Evolutionary conservation across 2,113 vertebrate genomes (phyloP).

Genomic region (Pyrgilauda ruficollis): DNA sequence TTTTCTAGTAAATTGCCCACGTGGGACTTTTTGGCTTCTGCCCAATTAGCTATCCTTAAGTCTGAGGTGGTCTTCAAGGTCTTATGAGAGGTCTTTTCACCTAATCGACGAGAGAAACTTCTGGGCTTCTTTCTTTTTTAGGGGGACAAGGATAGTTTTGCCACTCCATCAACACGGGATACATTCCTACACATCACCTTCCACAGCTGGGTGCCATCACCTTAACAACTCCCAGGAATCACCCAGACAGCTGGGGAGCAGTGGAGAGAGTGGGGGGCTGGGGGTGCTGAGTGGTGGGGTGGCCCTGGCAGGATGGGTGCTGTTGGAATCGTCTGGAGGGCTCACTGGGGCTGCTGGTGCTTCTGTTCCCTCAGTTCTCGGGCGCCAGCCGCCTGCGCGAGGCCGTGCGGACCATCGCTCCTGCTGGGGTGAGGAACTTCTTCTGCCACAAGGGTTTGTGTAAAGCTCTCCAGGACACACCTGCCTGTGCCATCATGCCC

Average conservation of each 20-base stretch:
- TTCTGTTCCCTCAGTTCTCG: conserved; percentile 7
- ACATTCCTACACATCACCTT: background rate
- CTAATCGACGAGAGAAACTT: too few relatives aligned
- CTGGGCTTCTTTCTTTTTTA: too few relatives aligned
- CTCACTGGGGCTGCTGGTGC: rapidly evolving
- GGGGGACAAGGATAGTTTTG: too few relatives aligned
- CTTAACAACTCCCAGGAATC: rapidly evolving
- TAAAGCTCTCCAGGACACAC: background rate
- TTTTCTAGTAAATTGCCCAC: too few relatives aligned
- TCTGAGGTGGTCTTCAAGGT: too few relatives aligned
- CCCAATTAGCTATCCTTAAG: too few relatives aligned
- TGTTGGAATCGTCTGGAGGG: background rate
- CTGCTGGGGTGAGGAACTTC: background rate
- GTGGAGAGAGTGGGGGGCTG: background rate
- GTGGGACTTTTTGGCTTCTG: too few relatives aligned
- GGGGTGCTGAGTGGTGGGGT: background rate
- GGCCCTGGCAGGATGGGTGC: rapidly evolving
- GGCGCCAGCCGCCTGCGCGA: background rate
- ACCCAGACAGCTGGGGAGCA: background rate
- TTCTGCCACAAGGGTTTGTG: rapidly evolving
- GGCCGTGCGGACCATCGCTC: background rate
- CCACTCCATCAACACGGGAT: too few relatives aligned
- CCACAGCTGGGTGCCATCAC: background rate
- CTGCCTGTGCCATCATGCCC: rapidly evolving
- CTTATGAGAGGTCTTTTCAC: too few relatives aligned